Conservation (phyloP, 2,797 vertebrate genomes). For the Karalla daura region DNA sequence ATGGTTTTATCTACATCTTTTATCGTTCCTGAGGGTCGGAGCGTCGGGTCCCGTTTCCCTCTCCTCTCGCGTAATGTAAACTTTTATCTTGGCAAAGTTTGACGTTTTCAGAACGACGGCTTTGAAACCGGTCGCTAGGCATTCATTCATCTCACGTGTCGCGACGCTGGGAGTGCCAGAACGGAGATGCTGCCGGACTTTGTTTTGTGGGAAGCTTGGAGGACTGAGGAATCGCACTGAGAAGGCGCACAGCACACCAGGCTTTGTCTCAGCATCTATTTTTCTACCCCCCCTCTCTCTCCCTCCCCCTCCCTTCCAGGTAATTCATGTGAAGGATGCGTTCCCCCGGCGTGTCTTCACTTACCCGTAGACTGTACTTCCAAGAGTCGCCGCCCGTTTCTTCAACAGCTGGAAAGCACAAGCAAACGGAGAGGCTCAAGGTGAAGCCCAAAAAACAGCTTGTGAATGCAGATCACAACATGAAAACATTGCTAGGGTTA, state of each 20-base stretch:
- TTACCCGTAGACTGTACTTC: conserved; percentile 97
- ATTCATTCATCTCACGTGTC: neutral
- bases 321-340: too few species aligned
- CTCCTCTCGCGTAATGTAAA: neutral
- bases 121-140: neutral
- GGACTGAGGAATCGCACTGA: too few species aligned
- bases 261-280: too few species aligned
- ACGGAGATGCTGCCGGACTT: neutral
- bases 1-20: neutral
- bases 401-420: conserved; percentile 88
- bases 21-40: too few species aligned
- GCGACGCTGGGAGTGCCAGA: neutral
- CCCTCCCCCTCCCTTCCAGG: too few species aligned
- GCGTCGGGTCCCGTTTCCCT: too few species aligned
- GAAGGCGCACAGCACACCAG: too few species aligned
- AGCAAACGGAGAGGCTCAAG: too few species aligned
- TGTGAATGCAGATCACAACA: too few species aligned
- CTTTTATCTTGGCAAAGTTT: neutral
- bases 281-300: too few species aligned
- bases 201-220: neutral
- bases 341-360: conserved; percentile 68
- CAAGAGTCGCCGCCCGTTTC: conserved; percentile 98
- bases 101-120: neutral
- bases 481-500: too few species aligned
- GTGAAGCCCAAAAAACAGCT: too few species aligned